A percentile compares a stretch with the other conserved stretches of the same genome.
These are phyloP conservation scores for Oligia fasciuncula DNA, from an alignment of 2,888 invertebrate genomes.

Conservation along the genomic window DNA sequence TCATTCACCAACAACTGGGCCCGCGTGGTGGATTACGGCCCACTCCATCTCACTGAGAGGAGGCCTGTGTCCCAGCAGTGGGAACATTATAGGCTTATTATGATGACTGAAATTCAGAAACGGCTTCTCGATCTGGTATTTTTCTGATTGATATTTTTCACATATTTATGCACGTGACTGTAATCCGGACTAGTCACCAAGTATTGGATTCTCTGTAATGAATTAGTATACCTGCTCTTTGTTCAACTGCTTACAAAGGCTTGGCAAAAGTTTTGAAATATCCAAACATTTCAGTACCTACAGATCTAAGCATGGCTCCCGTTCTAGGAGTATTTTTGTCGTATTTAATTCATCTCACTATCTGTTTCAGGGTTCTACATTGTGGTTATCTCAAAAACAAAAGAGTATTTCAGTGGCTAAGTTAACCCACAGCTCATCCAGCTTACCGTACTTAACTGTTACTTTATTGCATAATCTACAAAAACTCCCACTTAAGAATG, in stretches of 20 bases:
- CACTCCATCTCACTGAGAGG: too few species aligned
- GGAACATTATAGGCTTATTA: too few species aligned
- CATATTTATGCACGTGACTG: neutral
- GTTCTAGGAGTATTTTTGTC: neutral
- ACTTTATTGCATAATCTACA: slow-evolving; percentile 25
- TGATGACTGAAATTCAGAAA: too few species aligned
- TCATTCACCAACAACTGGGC: too few species aligned
- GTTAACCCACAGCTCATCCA: neutral
- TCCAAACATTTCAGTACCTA: neutral
- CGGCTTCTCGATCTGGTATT: neutral
- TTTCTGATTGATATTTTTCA: too few species aligned
- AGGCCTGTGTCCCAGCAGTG: too few species aligned
- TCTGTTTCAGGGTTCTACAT: neutral
- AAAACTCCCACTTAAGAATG: slow-evolving; percentile 28
- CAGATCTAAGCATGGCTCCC: neutral
- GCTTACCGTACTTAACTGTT: slow-evolving; percentile 34
- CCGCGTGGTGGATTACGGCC: too few species aligned
- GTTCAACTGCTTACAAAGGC: neutral
- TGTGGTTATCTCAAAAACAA: slow-evolving; percentile 10
- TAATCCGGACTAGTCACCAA: neutral
- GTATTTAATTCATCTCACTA: neutral
- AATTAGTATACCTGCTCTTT: neutral
- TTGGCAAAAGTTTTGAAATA: neutral
- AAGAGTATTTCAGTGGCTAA: slow-evolving; percentile 2
- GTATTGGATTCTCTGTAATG: neutral